Percentiles rank a stretch among this genome's conserved stretches.
phyloP scores from a whole-genome alignment of 2,888 invertebrate species.

The Platypus cylindrus region DNA sequence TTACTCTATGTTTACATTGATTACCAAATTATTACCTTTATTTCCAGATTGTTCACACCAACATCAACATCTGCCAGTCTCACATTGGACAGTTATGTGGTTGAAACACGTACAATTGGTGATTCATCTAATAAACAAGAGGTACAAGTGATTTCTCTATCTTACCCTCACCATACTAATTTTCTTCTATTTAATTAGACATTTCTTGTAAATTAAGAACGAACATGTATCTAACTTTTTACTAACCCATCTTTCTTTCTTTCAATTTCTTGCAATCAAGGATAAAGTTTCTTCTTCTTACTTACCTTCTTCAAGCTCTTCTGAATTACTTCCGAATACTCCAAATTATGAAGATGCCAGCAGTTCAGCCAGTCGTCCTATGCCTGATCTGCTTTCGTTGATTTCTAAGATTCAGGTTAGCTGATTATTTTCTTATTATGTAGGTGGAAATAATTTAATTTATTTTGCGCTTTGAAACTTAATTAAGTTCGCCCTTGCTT shows the following conservation, averaged over 20 bases:
- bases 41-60: constrained; percentile 26
- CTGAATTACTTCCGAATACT: constrained; percentile 29
- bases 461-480: no score
- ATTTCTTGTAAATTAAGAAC: background rate
- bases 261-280: constrained; percentile 19
- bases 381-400: constrained; percentile 58
- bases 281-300: constrained; percentile 31
- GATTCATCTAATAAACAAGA: constrained; percentile 3
- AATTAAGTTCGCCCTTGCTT: no score
- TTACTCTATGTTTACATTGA: no score
- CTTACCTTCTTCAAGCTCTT: constrained; percentile 30
- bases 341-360: constrained; percentile 33
- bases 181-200: background rate
- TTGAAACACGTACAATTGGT: constrained; percentile 6
- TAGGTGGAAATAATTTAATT: no score
- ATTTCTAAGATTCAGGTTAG: constrained; percentile 63
- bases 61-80: constrained; percentile 20
- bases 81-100: constrained; percentile 9
- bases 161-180: background rate
- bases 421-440: no score
- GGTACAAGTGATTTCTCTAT: background rate
- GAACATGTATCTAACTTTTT: background rate
- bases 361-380: constrained; percentile 41
- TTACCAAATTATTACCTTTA: no score
- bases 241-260: constrained; percentile 3